Evolutionary conservation across 2,888 invertebrate species (phyloP).

Genomic region (Eupithecia subfuscata): DNA sequence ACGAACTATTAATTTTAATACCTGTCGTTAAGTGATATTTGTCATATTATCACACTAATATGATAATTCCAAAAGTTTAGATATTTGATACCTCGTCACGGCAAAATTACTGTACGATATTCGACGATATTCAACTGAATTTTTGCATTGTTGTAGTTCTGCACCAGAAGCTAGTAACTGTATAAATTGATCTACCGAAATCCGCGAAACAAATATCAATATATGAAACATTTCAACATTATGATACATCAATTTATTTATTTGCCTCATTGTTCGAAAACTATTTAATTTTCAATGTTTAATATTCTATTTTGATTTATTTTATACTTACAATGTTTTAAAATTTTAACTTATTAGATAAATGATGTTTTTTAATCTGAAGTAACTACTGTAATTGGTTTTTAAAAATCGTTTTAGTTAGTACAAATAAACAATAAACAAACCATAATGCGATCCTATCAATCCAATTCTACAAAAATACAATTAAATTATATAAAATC

Average conservation of each 20-base stretch:
- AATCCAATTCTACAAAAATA: neutral
- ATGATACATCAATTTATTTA: no score
- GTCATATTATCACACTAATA: neutral
- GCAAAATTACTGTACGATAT: neutral
- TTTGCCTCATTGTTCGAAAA: no score
- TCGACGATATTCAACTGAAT: no score
- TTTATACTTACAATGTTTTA: no score
- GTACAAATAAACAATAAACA: no score
- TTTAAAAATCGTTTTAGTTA: no score
- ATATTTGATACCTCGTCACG: neutral
- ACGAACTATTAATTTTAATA: neutral
- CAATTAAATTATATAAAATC: slow-evolving; percentile 7
- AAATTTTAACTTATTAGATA: no score
- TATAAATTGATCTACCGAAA: neutral
- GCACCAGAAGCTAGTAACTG: neutral
- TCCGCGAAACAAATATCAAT: neutral
- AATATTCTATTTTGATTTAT: no score
- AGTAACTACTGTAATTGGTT: no score
- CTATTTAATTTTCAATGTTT: no score
- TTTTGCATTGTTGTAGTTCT: neutral
- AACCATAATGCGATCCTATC: neutral
- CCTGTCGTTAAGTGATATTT: neutral
- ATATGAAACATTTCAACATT: no score
- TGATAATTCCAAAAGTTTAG: neutral
- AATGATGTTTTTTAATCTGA: no score